phyloP scores from a whole-genome alignment of 2,888 invertebrate species.

The Andrena bucephala region DNA sequence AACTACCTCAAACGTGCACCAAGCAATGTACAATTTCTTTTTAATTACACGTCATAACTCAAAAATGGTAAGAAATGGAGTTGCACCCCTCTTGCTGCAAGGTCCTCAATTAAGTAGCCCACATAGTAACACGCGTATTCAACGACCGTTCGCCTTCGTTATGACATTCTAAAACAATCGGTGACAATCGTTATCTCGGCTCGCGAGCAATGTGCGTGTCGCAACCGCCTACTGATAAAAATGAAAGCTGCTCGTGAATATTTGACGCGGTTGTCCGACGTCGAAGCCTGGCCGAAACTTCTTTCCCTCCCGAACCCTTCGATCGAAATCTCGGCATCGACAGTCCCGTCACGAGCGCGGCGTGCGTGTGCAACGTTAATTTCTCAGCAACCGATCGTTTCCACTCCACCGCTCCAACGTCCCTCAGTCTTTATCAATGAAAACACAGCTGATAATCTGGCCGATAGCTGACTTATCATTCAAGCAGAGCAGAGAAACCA shows the following conservation, averaged over 20 bases:
- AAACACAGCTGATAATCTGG: slow-evolving; percentile 12
- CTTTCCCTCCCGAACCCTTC: slow-evolving; percentile 9
- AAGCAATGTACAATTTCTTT: no score
- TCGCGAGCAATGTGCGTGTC: background rate
- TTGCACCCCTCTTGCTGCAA: no score
- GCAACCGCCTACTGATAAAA: slow-evolving; percentile 38
- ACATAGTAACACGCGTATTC: background rate
- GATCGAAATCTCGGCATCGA: slow-evolving; percentile 7
- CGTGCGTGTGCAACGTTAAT: slow-evolving; percentile 41
- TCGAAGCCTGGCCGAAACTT: background rate
- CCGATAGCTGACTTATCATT: background rate
- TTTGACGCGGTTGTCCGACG: slow-evolving; percentile 13
- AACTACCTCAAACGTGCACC: no score
- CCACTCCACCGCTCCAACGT: background rate
- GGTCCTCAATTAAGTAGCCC: no score
- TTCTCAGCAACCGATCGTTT: slow-evolving; percentile 8
- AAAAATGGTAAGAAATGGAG: no score
- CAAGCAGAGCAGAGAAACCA: no score
- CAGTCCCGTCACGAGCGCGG: slow-evolving; percentile 32
- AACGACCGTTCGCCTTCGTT: background rate
- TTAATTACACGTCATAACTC: no score
- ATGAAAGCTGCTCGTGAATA: slow-evolving; percentile 21
- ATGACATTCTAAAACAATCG: slow-evolving; percentile 8
- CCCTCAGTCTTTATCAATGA: slow-evolving; percentile 22
- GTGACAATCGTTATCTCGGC: slow-evolving; percentile 38